Evolutionary conservation across 2,888 invertebrate species (phyloP).

Genomic region (Suillia variegata): DNA sequence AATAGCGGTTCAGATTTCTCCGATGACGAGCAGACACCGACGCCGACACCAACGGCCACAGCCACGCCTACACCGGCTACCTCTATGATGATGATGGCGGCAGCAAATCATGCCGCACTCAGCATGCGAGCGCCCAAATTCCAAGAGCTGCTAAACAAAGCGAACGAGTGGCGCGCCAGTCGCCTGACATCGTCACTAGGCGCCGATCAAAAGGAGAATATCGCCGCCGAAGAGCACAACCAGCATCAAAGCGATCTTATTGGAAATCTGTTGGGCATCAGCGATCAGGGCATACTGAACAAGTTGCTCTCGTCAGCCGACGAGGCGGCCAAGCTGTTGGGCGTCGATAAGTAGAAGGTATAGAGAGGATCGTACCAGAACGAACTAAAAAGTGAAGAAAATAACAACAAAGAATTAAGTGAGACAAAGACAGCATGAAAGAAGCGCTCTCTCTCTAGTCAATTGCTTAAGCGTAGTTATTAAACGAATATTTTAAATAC

Average conservation of each 20-base stretch:
- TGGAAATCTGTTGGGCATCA: conserved; percentile 86
- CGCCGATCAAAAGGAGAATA: conserved; percentile 56
- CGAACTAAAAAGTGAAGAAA: neutral
- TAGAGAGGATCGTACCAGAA: conserved; percentile 24
- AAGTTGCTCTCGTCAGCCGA: conserved; percentile 80
- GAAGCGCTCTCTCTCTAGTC: conserved; percentile 30
- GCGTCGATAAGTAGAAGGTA: conserved; percentile 79
- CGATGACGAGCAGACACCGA: conserved; percentile 56
- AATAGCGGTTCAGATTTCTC: conserved; percentile 60
- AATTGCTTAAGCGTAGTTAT: conserved; percentile 27
- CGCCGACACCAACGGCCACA: conserved; percentile 27
- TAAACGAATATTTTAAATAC: conserved; percentile 1
- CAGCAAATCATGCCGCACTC: conserved; percentile 23
- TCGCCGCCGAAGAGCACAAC: conserved; percentile 40
- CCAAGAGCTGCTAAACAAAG: conserved; percentile 55
- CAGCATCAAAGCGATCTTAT: conserved; percentile 70
- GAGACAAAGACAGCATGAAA: conserved; percentile 25
- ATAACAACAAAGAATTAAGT: conserved; percentile 9
- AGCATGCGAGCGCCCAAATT: conserved; percentile 49
- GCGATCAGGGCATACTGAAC: conserved; percentile 84
- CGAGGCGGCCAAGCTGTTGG: conserved; percentile 86
- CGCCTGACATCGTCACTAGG: conserved; percentile 31
- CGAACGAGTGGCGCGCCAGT: conserved; percentile 52
- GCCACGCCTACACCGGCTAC: neutral
- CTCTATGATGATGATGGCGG: neutral